Conservation (phyloP, 2,888 invertebrate species). For the Lacanobia oleracea region DNA sequence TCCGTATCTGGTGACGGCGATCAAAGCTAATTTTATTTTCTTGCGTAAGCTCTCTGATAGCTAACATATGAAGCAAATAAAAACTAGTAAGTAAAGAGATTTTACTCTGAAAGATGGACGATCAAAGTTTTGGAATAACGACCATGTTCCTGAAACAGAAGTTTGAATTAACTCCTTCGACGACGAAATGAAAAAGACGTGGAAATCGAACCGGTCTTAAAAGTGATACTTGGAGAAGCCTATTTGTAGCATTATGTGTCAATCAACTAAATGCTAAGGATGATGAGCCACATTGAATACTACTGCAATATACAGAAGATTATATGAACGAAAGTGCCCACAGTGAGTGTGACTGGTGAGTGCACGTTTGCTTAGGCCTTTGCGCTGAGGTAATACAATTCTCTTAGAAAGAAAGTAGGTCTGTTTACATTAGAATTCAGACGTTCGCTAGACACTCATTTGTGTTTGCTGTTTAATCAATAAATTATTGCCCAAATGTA, state of each 20-base stretch:
- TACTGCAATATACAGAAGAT: neutral
- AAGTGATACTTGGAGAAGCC: neutral
- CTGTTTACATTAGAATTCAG: slow-evolving; percentile 53
- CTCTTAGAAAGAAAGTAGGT: slow-evolving; percentile 43
- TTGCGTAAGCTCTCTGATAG: no score
- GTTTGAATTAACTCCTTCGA: no score
- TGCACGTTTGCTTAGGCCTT: neutral
- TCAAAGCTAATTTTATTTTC: neutral
- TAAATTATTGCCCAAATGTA: slow-evolving; percentile 31
- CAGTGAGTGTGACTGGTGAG: neutral
- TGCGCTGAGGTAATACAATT: slow-evolving; percentile 28
- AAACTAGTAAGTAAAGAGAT: no score
- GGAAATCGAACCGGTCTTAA: neutral
- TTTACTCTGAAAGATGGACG: neutral
- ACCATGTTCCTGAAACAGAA: neutral
- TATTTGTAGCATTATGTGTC: neutral
- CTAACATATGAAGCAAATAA: no score
- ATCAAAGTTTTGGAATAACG: neutral
- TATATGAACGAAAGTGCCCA: slow-evolving; percentile 15
- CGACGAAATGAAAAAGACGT: neutral
- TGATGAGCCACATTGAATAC: neutral
- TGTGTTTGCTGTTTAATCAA: slow-evolving; percentile 42
- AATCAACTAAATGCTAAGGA: neutral
- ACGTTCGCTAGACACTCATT: slow-evolving; percentile 50
- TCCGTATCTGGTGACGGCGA: neutral